Evolutionary conservation across 1,140 invertebrate genomes (phyloP), one percentile per base, ranked within the genome.

Genomic region (Platyscapa corneri): DNA sequence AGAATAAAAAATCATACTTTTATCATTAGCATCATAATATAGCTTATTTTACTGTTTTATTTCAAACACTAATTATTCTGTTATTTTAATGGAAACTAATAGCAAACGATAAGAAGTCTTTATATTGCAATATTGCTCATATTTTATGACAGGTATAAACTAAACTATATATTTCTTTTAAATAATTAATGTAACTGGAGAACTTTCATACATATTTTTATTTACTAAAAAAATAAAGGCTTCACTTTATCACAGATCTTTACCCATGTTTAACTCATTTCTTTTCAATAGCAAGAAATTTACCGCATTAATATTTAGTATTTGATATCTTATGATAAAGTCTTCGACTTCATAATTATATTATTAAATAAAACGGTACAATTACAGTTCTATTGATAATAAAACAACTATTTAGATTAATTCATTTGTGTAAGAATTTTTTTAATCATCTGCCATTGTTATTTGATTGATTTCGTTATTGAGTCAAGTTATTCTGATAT

Each of bases 1-100:
- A n/a, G 3, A 27, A 3, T 27, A 27, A 2, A 60, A 27, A 60
- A 23, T 60, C 18, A 37, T 18, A 70, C 8, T 70, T 70, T 70
- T 74, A 74, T 74, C 34, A 74, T 74, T 74, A 74, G 2, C 34
- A 20, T 72, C n/a, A 32, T 65, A 65, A 65, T n/a, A 65, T 56
- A 16, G 14, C 64, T 65, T 65, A 65, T 72, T 72, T 39, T 39
- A 72, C 32, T 37, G 32, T 72, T 72, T 72, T 72, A 72, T 72
- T 72, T 72, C 3, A 72, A 72, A 37, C 27, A 74, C 30, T 76
- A 49, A 32, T 49, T 76, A 76, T 14, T 76, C 16, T 0, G 1
- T 49, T 76, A 49, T 76, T 46, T 30, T 49, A n/a, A 49, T 49
- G n/a, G n/a, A 30, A 76, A 49, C 10, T 76, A 49, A 76, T 49